Evolutionary conservation across 2,888 invertebrate species (phyloP).

Genomic region (Meteorus cinctellus): DNA sequence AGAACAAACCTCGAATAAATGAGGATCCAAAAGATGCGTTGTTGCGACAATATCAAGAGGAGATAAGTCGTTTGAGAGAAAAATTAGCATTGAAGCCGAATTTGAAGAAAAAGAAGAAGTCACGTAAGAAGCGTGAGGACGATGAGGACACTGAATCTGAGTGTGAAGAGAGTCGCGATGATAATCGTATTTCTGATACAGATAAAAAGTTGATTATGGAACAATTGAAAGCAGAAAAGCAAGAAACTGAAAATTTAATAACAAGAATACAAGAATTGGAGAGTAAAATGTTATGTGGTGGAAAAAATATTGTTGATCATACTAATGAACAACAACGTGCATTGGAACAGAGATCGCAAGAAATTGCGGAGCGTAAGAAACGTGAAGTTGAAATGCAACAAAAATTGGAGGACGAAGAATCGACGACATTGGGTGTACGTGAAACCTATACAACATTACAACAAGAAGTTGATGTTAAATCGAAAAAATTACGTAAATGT

Average conservation of each 20-base stretch:
- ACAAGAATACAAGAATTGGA: conserved; percentile 89
- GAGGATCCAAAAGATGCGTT: conserved; percentile 99
- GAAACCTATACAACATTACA: conserved; percentile 94
- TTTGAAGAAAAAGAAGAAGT: conserved; percentile 71
- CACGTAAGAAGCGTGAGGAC: conserved; percentile 74
- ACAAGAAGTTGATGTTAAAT: conserved; percentile 97
- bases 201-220: conserved; percentile 76
- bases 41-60: conserved; percentile 94
- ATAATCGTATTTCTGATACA: conserved; percentile 70
- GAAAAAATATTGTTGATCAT: conserved; percentile 95
- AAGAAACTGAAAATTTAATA: conserved; percentile 84
- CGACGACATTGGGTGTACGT: conserved; percentile 91
- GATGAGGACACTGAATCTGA: conserved; percentile 71
- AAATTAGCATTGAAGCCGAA: conserved; percentile 65
- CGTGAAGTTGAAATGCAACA: conserved; percentile 94
- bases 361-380: conserved; percentile 91
- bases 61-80: conserved; percentile 85
- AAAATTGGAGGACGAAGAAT: conserved; percentile 93
- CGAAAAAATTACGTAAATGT: conserved; percentile 93
- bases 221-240: conserved; percentile 81
- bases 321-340: conserved; percentile 95
- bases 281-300: conserved; percentile 94
- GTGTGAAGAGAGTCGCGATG: conserved; percentile 72
- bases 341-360: conserved; percentile 87
- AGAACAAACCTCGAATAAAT: conserved; percentile 98